These are phyloP conservation scores for Dromius quadrimaculatus DNA, from an alignment of 2,888 invertebrate species.

Conservation along the genomic window DNA sequence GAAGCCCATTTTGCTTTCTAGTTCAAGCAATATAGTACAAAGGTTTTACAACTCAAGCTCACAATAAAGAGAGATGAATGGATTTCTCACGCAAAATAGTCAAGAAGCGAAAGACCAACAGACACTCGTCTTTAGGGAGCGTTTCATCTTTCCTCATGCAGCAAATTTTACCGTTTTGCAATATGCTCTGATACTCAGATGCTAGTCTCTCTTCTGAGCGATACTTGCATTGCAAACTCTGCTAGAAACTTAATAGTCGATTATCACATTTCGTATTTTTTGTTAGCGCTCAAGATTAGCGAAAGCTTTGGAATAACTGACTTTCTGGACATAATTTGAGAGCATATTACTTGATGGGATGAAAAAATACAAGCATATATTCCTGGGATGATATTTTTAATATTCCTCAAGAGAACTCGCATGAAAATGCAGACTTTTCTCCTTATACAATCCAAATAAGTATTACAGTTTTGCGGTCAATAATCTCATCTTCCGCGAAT, in stretches of 20 bases:
- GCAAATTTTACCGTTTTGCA: no score
- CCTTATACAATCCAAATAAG: no score
- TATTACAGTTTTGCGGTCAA: no score
- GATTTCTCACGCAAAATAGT: conserved; percentile 23
- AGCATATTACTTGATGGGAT: no score
- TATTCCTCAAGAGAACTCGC: no score
- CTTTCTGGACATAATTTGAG: conserved; percentile 23
- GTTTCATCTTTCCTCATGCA: conserved; percentile 14
- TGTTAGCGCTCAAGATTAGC: conserved; percentile 28
- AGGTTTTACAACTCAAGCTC: conserved; percentile 12
- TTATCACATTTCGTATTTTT: conserved; percentile 45
- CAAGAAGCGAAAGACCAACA: conserved; percentile 1
- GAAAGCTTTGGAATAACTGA: conserved; percentile 25
- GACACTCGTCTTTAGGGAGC: conserved; percentile 21
- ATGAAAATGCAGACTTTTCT: no score
- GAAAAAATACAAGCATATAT: no score
- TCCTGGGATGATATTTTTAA: no score
- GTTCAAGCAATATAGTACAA: conserved; percentile 20
- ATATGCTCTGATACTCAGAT: no score
- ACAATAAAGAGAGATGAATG: conserved; percentile 25
- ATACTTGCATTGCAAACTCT: not conserved
- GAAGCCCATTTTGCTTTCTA: no score
- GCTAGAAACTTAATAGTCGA: conserved; percentile 45
- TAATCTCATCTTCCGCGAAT: conserved; percentile 11
- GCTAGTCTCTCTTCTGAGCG: no score